Base-by-base conservation (phyloP, 2,797 vertebrate genomes). In the Crypturellus tataupa region DNA sequence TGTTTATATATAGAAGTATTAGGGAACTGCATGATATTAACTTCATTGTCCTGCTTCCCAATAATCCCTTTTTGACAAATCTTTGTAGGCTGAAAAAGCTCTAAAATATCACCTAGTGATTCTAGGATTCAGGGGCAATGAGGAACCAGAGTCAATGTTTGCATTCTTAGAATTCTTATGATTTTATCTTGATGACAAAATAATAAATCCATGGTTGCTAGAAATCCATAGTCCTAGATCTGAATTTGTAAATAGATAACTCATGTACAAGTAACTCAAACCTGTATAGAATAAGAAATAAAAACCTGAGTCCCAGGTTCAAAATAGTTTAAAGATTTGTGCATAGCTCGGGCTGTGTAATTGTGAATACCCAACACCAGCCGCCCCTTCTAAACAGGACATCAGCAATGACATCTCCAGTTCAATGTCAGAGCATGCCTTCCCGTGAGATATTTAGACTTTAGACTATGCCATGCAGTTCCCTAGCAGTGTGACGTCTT, bases 361-460 rank as follows among this genome's bases (percentile, higher is more conserved):
- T 77, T 87, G 69, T 87, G 93, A 94, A 93, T 73, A 55, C 25
- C 68, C 49, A 83, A 29, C 49, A 85, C 56, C 68, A 82, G 64
- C 56, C 33, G 80, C n/a, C 49, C 42, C 29, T 85, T 92, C 49
- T 63, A 42, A 95, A 72, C 49, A 78, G 80, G 72, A 83, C 76
- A 78, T 93, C 92, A 94, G 58, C 1, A 10, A 62, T 65, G 72
- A 72, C 81, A 93, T 85, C 81, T 96, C 84, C 79, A 92, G 63
- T 49, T 83, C 64, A 73, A 80, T 92, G 89, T 87, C 64, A 77
- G 85, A 92, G 44, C 68, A 94, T 59, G 18, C 59, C 84, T 90
- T 94, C 88, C 75, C 67, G 80, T 91, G 91, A 96, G 85, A 81
- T 27, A 44, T 73, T 93, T 94, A 90, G 93, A 93, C 62, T 94